Evolutionary conservation across 2,797 vertebrate genomes (phyloP), one percentile per base, ranked within the genome.

Genomic region (Microctenopoma lineatum): DNA sequence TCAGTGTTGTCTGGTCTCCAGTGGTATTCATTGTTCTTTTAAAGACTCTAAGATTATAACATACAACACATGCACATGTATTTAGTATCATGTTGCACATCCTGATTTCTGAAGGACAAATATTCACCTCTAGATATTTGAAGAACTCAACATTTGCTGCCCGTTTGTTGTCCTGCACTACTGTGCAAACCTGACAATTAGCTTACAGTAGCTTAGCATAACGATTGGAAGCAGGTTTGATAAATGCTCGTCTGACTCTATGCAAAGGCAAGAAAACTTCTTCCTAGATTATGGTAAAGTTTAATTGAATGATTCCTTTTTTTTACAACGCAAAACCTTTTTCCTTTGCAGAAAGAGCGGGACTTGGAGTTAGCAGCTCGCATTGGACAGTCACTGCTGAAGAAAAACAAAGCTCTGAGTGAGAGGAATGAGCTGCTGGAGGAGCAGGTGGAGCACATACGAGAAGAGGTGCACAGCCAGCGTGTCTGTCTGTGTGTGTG

Each of bases 341-440:
- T 66, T 5, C 57, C 6, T n/a, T 7, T 84, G 77, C 89, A 99
- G 98, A 99, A 99, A 96, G 98, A 99, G 89, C 95, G 98, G 13
- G 98, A 99, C 89, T 88, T 99, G 87, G 98, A 99, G 90, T 93
- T 99, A 70, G 97, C 98, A 2, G 98, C 98, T 83, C 95, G 97
- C 39, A 99, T 99, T 6, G 98, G 98, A 82, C 98, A 99, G 93
- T 99, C 98, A 0, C 92, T 99, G 77, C 75, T 99, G 80, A 99
- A 98, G 94, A 99, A 99, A 87, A 99, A 99, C 91, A 99, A 98
- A 90, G 92, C 95, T 0, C 92, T 99, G n/a, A 98, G 95, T 0
- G 98, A 99, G 91, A 95, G 96, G 84, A 99, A 99, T 36, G 96
- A 97, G 47, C 91, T 96, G 27, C 90, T 99, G 80, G 98, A 99